Percentiles rank a stretch among this genome's conserved stretches.
Evolutionary conservation across 1,140 invertebrate species (phyloP).

Genomic region (Episyrphus balteatus): DNA sequence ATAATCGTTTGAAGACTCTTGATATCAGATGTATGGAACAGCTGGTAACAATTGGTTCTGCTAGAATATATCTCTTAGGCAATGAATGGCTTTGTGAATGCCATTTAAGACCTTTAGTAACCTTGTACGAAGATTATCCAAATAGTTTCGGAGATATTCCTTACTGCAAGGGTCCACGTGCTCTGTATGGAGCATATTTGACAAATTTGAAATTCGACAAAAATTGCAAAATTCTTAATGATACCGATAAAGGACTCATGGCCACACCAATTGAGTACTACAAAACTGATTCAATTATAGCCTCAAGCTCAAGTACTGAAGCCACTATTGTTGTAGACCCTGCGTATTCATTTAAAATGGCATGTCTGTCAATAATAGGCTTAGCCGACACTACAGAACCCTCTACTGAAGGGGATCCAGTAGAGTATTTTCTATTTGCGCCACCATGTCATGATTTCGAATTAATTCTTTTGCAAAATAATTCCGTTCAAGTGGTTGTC

Average conservation of each 20-base stretch:
- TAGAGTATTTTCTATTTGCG: background rate
- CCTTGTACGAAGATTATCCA: background rate
- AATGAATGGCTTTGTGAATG: background rate
- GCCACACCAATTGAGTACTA: background rate
- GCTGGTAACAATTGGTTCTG: background rate
- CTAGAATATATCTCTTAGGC: background rate
- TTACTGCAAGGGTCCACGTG: background rate
- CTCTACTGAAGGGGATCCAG: background rate
- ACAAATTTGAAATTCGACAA: background rate
- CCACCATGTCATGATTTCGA: background rate
- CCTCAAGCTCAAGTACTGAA: background rate
- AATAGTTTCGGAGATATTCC: background rate
- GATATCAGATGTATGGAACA: background rate
- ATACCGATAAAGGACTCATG: no score
- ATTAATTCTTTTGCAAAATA: background rate
- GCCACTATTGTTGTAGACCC: background rate
- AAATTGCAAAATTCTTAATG: no score
- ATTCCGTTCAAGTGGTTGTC: background rate
- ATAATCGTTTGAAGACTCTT: background rate
- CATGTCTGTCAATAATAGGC: background rate
- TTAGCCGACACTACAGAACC: background rate
- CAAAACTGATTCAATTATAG: background rate
- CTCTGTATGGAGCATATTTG: background rate
- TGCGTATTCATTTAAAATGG: background rate
- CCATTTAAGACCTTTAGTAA: background rate